Base-by-base conservation (phyloP, 92 coral and sea anemone genomes). In the Umimayanthus kanabou region DNA sequence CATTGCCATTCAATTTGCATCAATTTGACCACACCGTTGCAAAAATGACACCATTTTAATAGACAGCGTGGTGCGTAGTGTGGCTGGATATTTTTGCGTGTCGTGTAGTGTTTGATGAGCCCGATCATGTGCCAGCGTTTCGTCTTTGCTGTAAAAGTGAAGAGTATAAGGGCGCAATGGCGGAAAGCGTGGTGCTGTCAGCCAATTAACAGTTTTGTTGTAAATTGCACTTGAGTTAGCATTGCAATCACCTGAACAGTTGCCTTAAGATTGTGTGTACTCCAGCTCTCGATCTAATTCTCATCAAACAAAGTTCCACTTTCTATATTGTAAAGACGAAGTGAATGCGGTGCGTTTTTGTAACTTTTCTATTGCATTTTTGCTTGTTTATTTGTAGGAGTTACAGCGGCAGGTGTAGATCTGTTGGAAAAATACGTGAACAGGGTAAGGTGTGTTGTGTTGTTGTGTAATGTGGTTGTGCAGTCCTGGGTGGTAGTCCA, bases 381-480 rank as follows among this genome's bases (percentile, higher is more conserved):
- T 79, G 28, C 66, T 39, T 49, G 43, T 53, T 28, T 39, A 6
- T 70, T 69, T 85, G 73, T 28, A 95, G 98, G 99, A 74, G 88
- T 97, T 70, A 93, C 99, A 79, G 80, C 88, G 66, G 98, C 94
- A 89, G 98, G 99, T 79, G 91, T 97, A 45, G 94, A 94, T 74
- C 82, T 97, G 89, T 76, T 97, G 45, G 98, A 97, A 83, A 97
- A 95, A 86, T 97, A 97, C 81, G 94, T 97, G n/a, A 97, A 97
- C 87, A 90, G 88, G 97, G 99, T 97, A 89, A 73, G 85, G 58
- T 14, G 58, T 53, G 58, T 53, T 53, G 11, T 0, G 58, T 53
- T 53, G 58, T 53, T 53, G 58, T 1, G 10, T 53, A 53, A 53
- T 53, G 18, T 14, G 58, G 50, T 9, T 47, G 10, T 47, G 50